Percentiles rank a stretch among this genome's conserved stretches.
Evolutionary conservation across 2,113 vertebrate genomes (phyloP).

Genomic region (Columba livia): DNA sequence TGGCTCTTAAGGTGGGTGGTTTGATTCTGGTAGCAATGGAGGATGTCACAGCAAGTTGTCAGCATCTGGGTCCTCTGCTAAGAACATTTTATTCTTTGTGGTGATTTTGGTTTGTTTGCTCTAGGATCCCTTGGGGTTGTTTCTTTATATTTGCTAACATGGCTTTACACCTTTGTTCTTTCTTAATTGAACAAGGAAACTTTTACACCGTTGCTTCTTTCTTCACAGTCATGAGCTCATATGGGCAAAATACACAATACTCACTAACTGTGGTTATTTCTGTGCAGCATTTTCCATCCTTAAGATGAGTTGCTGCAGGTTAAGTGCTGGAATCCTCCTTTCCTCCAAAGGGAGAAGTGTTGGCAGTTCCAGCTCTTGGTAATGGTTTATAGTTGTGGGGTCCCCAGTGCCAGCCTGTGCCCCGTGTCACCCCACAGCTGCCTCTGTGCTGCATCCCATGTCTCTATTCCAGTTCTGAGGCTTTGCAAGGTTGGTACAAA

Average conservation of each 20-base stretch:
- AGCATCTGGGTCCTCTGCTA: not conserved
- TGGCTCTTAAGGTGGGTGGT: not conserved
- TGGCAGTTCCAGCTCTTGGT: not conserved
- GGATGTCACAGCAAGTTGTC: not conserved
- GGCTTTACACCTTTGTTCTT: not conserved
- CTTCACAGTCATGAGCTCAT: not conserved
- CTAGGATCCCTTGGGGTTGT: not conserved
- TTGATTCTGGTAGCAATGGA: not conserved
- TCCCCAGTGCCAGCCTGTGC: not conserved
- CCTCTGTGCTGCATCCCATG: not conserved
- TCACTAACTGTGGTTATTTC: not conserved
- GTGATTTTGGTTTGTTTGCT: not conserved
- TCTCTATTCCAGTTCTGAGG: not conserved
- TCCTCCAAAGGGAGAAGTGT: not conserved
- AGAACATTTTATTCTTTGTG: fast-evolving
- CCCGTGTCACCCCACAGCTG: not conserved
- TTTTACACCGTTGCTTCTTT: not conserved
- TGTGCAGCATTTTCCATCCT: not conserved
- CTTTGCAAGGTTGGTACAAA: not conserved
- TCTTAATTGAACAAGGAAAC: not conserved
- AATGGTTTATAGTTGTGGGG: not conserved
- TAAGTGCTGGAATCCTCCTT: not conserved
- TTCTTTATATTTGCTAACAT: not conserved
- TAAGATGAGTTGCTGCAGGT: not conserved
- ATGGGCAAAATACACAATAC: not conserved